Percentiles rank a stretch among this genome's conserved stretches.
These are phyloP conservation scores for Lepidocyrtinus sp. DNA, from an alignment of 2,888 invertebrate genomes.

Conservation along the genomic window DNA sequence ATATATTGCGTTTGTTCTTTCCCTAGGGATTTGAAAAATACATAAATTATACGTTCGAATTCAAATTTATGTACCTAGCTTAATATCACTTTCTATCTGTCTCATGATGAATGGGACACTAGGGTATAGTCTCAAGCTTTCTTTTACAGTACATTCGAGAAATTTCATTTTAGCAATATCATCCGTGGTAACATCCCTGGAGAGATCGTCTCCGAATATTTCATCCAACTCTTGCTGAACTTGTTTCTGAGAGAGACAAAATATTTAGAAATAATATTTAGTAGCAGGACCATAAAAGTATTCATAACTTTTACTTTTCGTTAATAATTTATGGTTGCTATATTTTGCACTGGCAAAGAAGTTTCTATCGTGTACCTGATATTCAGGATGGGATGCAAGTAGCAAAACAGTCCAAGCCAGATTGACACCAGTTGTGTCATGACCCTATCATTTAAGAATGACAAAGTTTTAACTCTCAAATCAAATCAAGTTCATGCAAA, in stretches of 20 bases:
- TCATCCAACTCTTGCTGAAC: constrained; percentile 55
- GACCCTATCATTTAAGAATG: too few species aligned
- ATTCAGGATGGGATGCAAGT: constrained; percentile 55
- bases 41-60: neutral
- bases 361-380: constrained; percentile 63
- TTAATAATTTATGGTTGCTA: too few species aligned
- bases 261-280: too few species aligned
- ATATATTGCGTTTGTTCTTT: neutral
- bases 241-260: constrained; percentile 15
- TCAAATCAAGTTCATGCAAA: too few species aligned
- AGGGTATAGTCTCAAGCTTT: constrained; percentile 72
- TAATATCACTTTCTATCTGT: constrained; percentile 70
- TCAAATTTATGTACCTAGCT: constrained; percentile 64
- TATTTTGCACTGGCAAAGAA: too few species aligned
- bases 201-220: constrained; percentile 53
- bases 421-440: constrained; percentile 63
- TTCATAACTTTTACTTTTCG: too few species aligned
- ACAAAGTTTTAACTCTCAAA: too few species aligned
- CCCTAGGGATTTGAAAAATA: neutral
- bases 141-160: constrained; percentile 73
- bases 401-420: constrained; percentile 60
- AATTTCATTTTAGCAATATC: constrained; percentile 72
- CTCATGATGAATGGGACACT: constrained; percentile 72
- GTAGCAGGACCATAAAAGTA: too few species aligned
- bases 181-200: constrained; percentile 63